These are phyloP conservation scores for Orestias chungarensis DNA, from an alignment of 2,797 vertebrate species.

Conservation along the genomic window DNA sequence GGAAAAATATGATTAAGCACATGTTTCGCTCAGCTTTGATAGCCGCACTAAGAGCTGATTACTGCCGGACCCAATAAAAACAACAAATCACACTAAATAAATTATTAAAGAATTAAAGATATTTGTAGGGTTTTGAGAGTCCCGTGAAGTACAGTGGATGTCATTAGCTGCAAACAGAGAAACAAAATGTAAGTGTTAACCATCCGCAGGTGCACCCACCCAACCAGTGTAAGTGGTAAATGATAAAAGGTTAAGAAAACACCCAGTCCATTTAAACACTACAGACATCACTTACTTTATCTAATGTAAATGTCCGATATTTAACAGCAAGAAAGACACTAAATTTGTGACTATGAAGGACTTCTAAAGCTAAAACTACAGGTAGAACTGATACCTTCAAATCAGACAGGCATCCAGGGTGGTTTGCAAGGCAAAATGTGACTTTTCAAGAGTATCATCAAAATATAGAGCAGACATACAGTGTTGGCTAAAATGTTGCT, in stretches of 20 bases:
- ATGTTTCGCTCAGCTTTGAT: background rate
- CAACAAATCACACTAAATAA: background rate
- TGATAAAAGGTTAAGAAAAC: background rate
- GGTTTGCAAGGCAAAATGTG: no score
- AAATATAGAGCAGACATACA: no score
- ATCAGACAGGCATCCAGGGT: background rate
- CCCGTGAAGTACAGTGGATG: background rate
- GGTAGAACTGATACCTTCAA: background rate
- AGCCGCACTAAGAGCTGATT: background rate
- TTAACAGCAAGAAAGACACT: background rate
- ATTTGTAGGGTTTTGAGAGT: background rate
- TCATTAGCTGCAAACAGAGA: background rate
- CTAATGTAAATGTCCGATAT: background rate
- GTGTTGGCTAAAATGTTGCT: no score
- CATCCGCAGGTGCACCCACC: background rate
- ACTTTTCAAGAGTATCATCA: no score
- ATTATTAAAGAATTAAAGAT: background rate
- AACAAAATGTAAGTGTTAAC: background rate
- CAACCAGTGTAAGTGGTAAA: background rate
- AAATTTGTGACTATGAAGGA: no score
- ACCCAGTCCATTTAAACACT: background rate
- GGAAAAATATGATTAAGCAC: background rate
- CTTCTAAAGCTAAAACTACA: background rate
- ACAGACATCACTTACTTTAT: background rate
- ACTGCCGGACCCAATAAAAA: background rate